Percentiles rank a stretch among this genome's conserved stretches.
Conservation (phyloP, 2,888 invertebrate genomes). For the Itoplectis maculator region DNA sequence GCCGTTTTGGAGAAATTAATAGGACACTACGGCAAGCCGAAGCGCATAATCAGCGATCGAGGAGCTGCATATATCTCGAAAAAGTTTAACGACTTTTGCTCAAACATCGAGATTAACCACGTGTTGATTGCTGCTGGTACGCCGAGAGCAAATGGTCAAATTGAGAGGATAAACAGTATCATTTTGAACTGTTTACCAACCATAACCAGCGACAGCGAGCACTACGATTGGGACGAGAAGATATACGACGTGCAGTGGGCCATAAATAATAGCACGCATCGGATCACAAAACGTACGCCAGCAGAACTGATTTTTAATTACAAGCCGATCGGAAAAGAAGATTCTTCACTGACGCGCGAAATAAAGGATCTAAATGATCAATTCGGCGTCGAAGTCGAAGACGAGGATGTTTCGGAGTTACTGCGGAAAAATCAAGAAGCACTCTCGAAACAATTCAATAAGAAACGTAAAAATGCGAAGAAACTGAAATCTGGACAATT, state of each 20-base stretch:
- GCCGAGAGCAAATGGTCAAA: slow-evolving; percentile 77
- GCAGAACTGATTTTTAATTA: too few relatives aligned
- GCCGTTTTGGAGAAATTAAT: slow-evolving; percentile 59
- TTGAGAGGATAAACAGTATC: slow-evolving; percentile 70
- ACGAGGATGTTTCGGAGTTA: slow-evolving; percentile 8
- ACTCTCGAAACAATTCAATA: slow-evolving; percentile 8
- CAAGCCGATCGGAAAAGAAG: too few relatives aligned
- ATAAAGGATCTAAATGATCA: too few relatives aligned
- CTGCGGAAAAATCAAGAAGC: not conserved
- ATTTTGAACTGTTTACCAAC: slow-evolving; percentile 30
- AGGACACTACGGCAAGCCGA: slow-evolving; percentile 72
- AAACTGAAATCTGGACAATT: slow-evolving; percentile 1
- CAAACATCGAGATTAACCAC: slow-evolving; percentile 67
- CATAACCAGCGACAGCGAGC: not conserved
- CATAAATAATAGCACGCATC: too few relatives aligned
- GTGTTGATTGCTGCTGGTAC: slow-evolving; percentile 72
- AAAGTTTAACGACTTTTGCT: slow-evolving; percentile 67
- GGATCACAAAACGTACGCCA: too few relatives aligned
- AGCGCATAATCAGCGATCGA: slow-evolving; percentile 66
- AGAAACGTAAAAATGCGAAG: not conserved
- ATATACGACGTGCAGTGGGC: too few relatives aligned
- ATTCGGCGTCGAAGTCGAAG: slow-evolving; percentile 47
- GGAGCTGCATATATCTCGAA: slow-evolving; percentile 74
- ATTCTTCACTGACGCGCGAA: too few relatives aligned
- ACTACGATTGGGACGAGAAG: too few relatives aligned